A percentile compares a stretch with the other conserved stretches of the same genome.
Conservation (phyloP, 1,140 invertebrate genomes). For the Sesamia nonagrioides region DNA sequence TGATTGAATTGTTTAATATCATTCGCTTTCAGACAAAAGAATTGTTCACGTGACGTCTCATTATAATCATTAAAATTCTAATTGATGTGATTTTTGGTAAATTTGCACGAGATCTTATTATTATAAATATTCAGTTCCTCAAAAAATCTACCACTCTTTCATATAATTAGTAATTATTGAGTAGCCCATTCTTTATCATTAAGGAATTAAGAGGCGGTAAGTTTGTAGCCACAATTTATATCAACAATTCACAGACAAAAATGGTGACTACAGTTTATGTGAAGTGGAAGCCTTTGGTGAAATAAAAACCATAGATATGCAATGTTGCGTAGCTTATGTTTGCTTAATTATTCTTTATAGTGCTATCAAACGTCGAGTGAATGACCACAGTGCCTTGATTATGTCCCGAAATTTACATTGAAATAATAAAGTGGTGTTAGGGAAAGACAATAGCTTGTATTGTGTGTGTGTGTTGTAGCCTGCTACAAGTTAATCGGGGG, state of each 20-base stretch:
- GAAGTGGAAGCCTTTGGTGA: slow-evolving; percentile 19
- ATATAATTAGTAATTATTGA: too few relatives aligned
- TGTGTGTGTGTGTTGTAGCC: slow-evolving; percentile 56
- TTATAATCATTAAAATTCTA: slow-evolving; percentile 22
- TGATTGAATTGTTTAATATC: slow-evolving; percentile 50
- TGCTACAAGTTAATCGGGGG: slow-evolving; percentile 67
- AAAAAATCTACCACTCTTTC: too few relatives aligned
- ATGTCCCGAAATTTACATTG: slow-evolving; percentile 68
- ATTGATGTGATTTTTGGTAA: too few relatives aligned
- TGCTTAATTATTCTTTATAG: slow-evolving; percentile 41
- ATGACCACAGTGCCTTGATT: slow-evolving; percentile 65
- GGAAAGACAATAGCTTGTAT: slow-evolving; percentile 55
- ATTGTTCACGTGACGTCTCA: slow-evolving; percentile 37
- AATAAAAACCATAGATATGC: slow-evolving; percentile 35
- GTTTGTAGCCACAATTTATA: slow-evolving; percentile 26
- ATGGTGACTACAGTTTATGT: background rate
- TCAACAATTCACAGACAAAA: slow-evolving; percentile 34
- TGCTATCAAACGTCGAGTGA: slow-evolving; percentile 67
- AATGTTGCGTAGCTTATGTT: slow-evolving; percentile 35
- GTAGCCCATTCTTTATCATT: too few relatives aligned
- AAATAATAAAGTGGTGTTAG: slow-evolving; percentile 60
- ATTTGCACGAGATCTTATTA: too few relatives aligned
- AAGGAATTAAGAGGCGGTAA: slow-evolving; percentile 26
- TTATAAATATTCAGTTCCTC: too few relatives aligned
- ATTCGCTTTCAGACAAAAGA: slow-evolving; percentile 12